Evolutionary conservation across 2,797 vertebrate species (phyloP).

Genomic region (Notamacropus eugenii): DNA sequence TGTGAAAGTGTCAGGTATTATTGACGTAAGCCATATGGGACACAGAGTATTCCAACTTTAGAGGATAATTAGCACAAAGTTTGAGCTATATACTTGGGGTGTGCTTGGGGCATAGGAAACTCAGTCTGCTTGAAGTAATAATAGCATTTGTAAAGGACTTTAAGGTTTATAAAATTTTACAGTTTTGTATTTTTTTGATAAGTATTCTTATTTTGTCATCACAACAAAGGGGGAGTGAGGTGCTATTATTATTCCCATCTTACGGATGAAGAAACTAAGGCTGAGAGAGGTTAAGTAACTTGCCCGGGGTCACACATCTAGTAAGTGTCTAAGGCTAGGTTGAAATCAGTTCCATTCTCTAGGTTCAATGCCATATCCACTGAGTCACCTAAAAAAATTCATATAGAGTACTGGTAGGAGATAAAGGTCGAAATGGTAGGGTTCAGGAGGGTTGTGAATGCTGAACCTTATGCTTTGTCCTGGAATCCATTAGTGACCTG

Average conservation of each 20-base stretch:
- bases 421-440: not conserved
- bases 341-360: not conserved
- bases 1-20: not conserved
- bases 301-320: not conserved
- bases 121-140: not conserved
- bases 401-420: not conserved
- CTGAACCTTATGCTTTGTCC: not conserved
- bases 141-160: not conserved
- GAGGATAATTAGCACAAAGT: not conserved
- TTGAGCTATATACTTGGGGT: not conserved
- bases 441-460: not conserved
- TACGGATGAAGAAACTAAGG: not conserved
- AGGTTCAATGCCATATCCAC: not conserved
- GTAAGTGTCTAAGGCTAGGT: not conserved
- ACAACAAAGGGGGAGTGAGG: not conserved
- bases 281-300: not conserved
- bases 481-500: not conserved
- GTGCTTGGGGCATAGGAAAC: not conserved
- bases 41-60: not conserved
- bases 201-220: not conserved
- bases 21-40: not conserved
- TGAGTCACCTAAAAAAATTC: not conserved
- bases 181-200: too few relatives aligned
- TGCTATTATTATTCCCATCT: not conserved
- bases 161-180: not conserved